These are phyloP conservation scores for Tonatia bakeri DNA, from an alignment of 2,113 vertebrate species.

Conservation along the genomic window DNA sequence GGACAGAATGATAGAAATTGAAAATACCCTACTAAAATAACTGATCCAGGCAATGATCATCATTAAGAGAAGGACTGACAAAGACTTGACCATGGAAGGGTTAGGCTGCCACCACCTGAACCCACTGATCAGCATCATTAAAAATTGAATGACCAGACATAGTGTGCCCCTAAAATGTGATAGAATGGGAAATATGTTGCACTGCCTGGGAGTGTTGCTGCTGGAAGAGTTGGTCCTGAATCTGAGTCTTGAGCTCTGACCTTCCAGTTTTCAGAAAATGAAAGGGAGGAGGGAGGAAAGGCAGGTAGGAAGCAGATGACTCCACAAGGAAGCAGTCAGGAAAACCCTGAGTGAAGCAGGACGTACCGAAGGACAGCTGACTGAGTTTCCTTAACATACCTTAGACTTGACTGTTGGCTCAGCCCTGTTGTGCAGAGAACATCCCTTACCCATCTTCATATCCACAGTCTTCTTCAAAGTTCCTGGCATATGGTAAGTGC, in stretches of 20 bases:
- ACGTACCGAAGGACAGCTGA: not conserved
- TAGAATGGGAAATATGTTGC: not conserved
- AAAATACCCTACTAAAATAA: not conserved
- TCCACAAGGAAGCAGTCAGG: not conserved
- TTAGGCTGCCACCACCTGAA: not conserved
- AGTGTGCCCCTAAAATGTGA: not conserved
- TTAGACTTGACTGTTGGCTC: not conserved
- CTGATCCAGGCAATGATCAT: not conserved
- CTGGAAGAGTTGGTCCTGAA: not conserved
- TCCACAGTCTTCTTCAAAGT: not conserved
- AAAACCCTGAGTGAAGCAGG: not conserved
- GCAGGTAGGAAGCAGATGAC: not conserved
- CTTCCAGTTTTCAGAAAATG: not conserved
- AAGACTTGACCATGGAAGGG: not conserved
- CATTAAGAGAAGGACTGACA: not conserved
- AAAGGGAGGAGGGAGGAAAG: not conserved
- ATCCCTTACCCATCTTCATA: not conserved
- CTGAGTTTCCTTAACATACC: not conserved
- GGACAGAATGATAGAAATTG: not conserved
- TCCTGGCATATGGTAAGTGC: not conserved
- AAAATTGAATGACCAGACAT: not conserved
- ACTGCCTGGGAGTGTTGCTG: not conserved
- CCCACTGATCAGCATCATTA: not conserved
- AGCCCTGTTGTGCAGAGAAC: not conserved
- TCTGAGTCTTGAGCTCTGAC: not conserved